Conservation (phyloP, 1,140 invertebrate genomes). For the Sitobion miscanthi region DNA sequence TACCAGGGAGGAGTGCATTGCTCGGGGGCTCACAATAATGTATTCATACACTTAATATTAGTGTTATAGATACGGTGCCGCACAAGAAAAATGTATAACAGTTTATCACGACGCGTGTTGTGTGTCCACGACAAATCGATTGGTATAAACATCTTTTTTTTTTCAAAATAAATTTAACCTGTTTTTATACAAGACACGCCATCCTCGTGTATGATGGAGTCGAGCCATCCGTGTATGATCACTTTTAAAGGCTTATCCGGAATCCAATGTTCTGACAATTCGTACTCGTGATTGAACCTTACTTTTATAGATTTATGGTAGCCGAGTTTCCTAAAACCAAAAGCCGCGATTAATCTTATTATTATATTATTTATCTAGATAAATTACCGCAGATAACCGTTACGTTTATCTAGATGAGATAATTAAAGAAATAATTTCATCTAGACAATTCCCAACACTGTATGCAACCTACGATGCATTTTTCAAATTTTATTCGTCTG, state of each 20-base stretch:
- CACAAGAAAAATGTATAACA: neutral
- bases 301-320: neutral
- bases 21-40: too few species aligned
- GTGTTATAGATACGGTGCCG: neutral
- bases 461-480: neutral
- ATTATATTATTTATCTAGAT: too few species aligned
- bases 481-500: neutral
- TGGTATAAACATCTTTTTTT: neutral
- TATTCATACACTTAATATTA: neutral
- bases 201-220: neutral
- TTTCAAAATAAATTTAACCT: neutral
- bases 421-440: too few species aligned
- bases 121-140: neutral
- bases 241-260: constrained; percentile 19
- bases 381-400: too few species aligned
- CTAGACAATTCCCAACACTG: too few species aligned
- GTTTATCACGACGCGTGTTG: neutral
- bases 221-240: constrained; percentile 45
- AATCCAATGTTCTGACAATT: neutral
- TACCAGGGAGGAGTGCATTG: too few species aligned
- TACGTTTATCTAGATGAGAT: too few species aligned
- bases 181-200: constrained; percentile 16
- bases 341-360: neutral
- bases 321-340: neutral
- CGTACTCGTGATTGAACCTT: neutral